Conservation (phyloP, 2,797 vertebrate genomes). For the Eulemur rubriventer region DNA sequence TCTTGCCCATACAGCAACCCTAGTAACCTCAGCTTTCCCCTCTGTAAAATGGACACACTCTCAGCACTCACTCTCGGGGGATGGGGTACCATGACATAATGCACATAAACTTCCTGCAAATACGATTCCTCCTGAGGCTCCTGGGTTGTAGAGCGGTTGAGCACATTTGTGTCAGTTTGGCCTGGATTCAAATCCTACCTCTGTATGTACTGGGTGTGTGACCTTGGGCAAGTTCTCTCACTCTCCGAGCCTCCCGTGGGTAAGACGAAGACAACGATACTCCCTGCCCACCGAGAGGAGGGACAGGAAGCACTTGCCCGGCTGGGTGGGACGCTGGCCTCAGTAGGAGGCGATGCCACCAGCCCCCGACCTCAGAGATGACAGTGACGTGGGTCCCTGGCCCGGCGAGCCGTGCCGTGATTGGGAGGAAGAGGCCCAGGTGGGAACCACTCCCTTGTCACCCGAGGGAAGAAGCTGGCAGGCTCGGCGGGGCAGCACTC, state of each 20-base stretch:
- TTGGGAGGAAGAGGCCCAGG: background rate
- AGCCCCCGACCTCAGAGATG: background rate
- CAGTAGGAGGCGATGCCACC: background rate
- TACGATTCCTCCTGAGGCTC: background rate
- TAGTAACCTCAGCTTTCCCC: background rate
- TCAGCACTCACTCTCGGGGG: background rate
- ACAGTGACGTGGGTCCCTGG: background rate
- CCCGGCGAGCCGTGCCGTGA: background rate
- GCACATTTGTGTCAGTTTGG: background rate
- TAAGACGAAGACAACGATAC: background rate
- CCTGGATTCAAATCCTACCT: conserved; percentile 20
- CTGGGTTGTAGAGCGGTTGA: background rate
- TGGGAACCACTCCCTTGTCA: conserved; percentile 5
- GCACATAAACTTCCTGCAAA: background rate
- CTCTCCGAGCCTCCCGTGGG: background rate
- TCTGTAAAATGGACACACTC: background rate
- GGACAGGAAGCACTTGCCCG: rapidly evolving
- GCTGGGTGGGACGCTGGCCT: background rate
- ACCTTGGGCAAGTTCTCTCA: background rate
- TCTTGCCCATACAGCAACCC: background rate
- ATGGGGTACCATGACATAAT: background rate
- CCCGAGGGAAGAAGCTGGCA: conserved; percentile 44
- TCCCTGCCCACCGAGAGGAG: background rate
- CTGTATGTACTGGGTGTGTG: background rate
- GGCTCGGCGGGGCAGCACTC: background rate